Evolutionary conservation across 1,140 invertebrate genomes (phyloP), one percentile per base, ranked within the genome.

Genomic region (Dinothrombium tinctorium): DNA sequence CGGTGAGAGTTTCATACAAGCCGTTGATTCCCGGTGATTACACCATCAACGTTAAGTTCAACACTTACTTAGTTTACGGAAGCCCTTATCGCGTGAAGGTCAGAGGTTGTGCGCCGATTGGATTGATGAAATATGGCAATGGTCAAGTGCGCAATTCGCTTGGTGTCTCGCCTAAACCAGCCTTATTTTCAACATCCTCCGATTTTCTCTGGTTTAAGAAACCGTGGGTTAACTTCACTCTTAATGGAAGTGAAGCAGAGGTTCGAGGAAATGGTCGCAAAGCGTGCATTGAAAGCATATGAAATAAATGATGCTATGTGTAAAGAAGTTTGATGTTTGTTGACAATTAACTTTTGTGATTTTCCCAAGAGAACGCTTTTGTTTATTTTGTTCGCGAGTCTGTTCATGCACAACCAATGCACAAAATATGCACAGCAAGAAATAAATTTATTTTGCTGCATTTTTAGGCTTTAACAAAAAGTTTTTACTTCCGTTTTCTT

Each of bases 1-100:
- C 84, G 0, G 62, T 92, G 7, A 75, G 79, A 48, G 89, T 96
- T 48, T 81, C 78, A 7, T 96, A 95, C 62, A 89, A 83, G 54
- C 87, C 89, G 1, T 89, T 84, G 0, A 86, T 95, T 56, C 89
- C 89, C 0, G 89, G 89, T 9, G 90, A 83, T 53, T 96, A 96
- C 57, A 87, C 90, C 54, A 69, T 95, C 46, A 94, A 94, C 56
- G 61, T 96, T 33, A 95, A 95, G 26, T 26, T 38, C n/a, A 19
- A 38, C 19, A 38, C 37, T 14, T 38, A n/a, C 15, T 21, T 26
- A 25, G 6, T 38, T 3, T 14, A 14, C 3, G 37, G 37, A 12
- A 15, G 22, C 3, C 37, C 37, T 1, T 38, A 25, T 25, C 17
- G 24, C 15, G 37, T 38, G 8, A 24, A 38, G 9, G 37, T 38